Evolutionary conservation across 2,888 invertebrate species (phyloP), one percentile per base, ranked within the genome.

Genomic region (Boloria selene): DNA sequence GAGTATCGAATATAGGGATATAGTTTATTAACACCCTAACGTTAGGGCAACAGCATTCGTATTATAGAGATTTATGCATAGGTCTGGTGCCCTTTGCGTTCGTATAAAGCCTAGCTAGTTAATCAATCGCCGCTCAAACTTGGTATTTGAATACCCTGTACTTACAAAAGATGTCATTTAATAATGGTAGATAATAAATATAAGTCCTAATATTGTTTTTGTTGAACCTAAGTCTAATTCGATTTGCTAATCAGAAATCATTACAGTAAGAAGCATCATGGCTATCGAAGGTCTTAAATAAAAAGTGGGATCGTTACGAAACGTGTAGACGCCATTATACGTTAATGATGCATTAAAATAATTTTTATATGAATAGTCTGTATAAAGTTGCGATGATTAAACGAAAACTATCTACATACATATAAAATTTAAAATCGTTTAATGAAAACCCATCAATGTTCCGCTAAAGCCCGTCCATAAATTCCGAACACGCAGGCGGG

Each of bases 401-500:
- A 69, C 68, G 52, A 63, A 38, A 65, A 53, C 61, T 56, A 68
- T 56, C 60, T 70, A 65, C 65, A 61, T 71, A 69, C 55, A 72
- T 70, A 73, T 72, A 71, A 71, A 73, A 71, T 73, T 75, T 73
- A 73, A 73, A 72, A 72, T 72, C 70, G 73, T 75, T 74, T 75
- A 75, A 77, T 75, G 74, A 77, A 77, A 83, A 78, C 76, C 79
- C 79, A 85, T 82, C 82, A 77, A 80, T 78, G 74, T 79, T 75
- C 71, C 77, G 70, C 73, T 76, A 79, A 77, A 79, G 80, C 76
- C 73, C 77, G 72, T 74, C 81, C 79, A 86, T 85, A 85, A 84
- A 87, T 87, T 82, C 78, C 77, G 74, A 75, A 75, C 79, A 79
- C 73, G 77, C 75, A 80, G 85, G 84, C 87, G 86, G 84, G 77